These are phyloP conservation scores for Neosilurus hyrtlii DNA, from an alignment of 2,797 vertebrate genomes.

Conservation along the genomic window DNA sequence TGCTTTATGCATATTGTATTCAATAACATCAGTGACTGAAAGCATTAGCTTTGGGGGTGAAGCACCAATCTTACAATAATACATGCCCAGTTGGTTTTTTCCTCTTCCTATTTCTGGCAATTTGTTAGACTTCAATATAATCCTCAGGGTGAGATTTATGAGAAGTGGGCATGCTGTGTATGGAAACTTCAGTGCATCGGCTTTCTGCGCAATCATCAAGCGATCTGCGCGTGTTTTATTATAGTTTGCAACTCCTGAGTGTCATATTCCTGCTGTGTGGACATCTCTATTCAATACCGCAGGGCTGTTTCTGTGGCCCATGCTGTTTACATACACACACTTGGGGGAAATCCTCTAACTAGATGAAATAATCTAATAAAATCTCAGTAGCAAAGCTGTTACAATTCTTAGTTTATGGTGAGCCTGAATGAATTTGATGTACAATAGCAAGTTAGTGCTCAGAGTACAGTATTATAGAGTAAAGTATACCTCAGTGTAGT, in stretches of 20 bases:
- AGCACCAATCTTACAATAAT: neutral
- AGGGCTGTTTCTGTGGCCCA: neutral
- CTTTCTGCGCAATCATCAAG: slow-evolving; percentile 3
- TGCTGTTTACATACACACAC: neutral
- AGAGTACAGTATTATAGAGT: neutral
- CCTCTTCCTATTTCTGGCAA: neutral
- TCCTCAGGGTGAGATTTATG: slow-evolving; percentile 1
- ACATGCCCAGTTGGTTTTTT: neutral
- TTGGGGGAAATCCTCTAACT: neutral
- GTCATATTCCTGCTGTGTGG: slow-evolving; percentile 1
- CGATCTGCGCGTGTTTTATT: neutral
- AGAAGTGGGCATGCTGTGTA: neutral
- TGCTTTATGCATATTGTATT: neutral
- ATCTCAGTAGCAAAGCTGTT: too few species aligned
- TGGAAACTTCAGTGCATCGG: neutral
- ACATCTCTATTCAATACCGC: neutral
- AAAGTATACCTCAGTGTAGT: neutral
- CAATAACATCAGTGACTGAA: neutral
- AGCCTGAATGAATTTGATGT: neutral
- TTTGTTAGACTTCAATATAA: neutral
- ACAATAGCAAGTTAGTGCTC: slow-evolving; percentile 13
- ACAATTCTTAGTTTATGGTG: neutral
- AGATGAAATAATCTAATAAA: neutral
- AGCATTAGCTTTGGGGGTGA: neutral
- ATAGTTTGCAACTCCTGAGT: slow-evolving; percentile 7